phyloP scores from a whole-genome alignment of 2,797 vertebrate species.

The Paramormyrops hopkinsi region DNA sequence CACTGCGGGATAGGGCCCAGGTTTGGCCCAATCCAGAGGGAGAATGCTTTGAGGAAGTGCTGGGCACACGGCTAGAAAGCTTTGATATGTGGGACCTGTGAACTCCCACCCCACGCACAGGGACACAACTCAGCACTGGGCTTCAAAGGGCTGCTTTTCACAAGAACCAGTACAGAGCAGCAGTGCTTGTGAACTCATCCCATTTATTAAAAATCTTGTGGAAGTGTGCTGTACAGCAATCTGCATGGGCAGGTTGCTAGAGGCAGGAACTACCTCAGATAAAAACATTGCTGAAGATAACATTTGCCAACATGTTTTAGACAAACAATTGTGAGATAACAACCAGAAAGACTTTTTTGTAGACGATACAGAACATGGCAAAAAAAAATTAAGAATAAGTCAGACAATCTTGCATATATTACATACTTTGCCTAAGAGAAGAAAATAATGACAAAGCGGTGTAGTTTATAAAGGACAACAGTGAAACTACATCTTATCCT shows the following conservation, averaged over 20 bases:
- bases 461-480: not conserved
- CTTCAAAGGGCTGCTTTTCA: not conserved
- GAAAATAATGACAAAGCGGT: not conserved
- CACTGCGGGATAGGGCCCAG: not conserved
- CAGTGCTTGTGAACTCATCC: not conserved
- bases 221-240: not conserved
- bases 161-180: not conserved
- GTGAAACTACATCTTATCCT: slow-evolving; percentile 7
- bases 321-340: not conserved
- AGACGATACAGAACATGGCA: not conserved
- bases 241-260: not conserved
- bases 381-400: not conserved
- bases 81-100: slow-evolving; percentile 3
- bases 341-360: not conserved
- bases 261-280: not conserved
- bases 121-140: not conserved
- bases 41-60: not conserved
- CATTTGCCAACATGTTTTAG: not conserved
- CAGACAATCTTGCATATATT: not conserved
- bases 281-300: not conserved
- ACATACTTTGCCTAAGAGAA: not conserved
- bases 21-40: not conserved
- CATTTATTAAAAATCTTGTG: not conserved
- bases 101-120: not conserved
- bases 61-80: not conserved